Evolutionary conservation across 1,140 invertebrate genomes (phyloP).

Genomic region (Drosophila nebulosa): DNA sequence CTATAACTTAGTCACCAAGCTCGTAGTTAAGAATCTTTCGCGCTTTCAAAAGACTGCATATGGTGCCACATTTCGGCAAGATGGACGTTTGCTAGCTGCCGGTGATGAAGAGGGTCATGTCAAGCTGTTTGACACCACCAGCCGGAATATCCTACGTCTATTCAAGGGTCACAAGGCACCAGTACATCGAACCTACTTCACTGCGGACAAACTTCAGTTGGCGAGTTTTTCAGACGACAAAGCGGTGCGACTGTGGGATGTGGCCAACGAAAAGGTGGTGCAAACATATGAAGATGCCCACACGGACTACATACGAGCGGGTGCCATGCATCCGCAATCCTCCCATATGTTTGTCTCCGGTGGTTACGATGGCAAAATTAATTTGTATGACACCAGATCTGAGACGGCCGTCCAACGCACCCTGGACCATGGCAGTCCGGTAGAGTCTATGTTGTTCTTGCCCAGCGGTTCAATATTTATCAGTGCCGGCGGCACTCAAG

Average conservation of each 20-base stretch:
- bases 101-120: slow-evolving; percentile 94
- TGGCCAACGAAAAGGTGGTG: slow-evolving; percentile 89
- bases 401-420: slow-evolving; percentile 85
- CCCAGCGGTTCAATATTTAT: slow-evolving; percentile 95
- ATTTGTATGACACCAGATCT: slow-evolving; percentile 93
- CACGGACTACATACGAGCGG: slow-evolving; percentile 91
- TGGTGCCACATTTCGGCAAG: slow-evolving; percentile 91
- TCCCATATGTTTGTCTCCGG: slow-evolving; percentile 91
- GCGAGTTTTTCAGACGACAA: slow-evolving; percentile 97
- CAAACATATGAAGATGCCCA: slow-evolving; percentile 86
- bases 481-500: slow-evolving; percentile 94
- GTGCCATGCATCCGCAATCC: slow-evolving; percentile 88
- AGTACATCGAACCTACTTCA: slow-evolving; percentile 93
- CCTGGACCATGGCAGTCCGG: slow-evolving; percentile 93
- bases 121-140: slow-evolving; percentile 93
- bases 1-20: slow-evolving; percentile 94
- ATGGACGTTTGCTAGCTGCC: slow-evolving; percentile 92
- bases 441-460: slow-evolving; percentile 94
- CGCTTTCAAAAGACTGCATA: slow-evolving; percentile 93
- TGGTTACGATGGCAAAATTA: slow-evolving; percentile 95
- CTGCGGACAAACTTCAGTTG: slow-evolving; percentile 89
- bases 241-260: slow-evolving; percentile 93
- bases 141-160: slow-evolving; percentile 88
- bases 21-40: slow-evolving; percentile 91
- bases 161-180: slow-evolving; percentile 83